Conservation (phyloP, 1,140 invertebrate genomes). For the Lordiphosa clarofinis region DNA sequence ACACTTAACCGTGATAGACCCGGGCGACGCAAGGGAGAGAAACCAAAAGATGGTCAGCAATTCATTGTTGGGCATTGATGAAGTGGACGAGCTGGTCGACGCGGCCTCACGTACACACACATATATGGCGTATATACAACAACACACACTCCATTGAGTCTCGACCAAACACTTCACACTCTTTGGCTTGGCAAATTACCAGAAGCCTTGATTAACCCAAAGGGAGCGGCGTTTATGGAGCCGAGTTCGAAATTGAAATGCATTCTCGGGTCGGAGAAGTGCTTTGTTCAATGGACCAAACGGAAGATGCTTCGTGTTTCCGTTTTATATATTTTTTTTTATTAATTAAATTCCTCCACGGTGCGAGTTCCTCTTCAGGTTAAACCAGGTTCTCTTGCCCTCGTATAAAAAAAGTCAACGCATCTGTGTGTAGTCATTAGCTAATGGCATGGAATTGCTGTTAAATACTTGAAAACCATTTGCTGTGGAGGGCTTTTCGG, state of each 20-base stretch:
- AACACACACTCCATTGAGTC: conserved; percentile 73
- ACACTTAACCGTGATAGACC: conserved; percentile 49
- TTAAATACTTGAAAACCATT: conserved; percentile 41
- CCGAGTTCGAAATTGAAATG: conserved; percentile 64
- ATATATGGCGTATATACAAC: conserved; percentile 26
- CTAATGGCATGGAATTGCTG: conserved; percentile 62
- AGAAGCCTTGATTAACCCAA: conserved; percentile 70
- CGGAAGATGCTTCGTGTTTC: conserved; percentile 29
- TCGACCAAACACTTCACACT: conserved; percentile 68
- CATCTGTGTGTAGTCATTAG: conserved; percentile 50
- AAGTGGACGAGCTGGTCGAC: conserved; percentile 28
- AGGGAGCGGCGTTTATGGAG: conserved; percentile 34
- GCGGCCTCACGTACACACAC: not conserved
- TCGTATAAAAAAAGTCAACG: conserved; percentile 47
- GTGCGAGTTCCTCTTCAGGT: conserved; percentile 39
- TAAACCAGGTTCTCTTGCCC: conserved; percentile 14
- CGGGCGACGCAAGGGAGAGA: not conserved
- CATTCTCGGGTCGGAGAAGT: conserved; percentile 42
- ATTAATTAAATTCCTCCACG: conserved; percentile 68
- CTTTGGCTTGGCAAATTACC: conserved; percentile 60
- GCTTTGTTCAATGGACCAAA: conserved; percentile 62
- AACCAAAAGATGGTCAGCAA: conserved; percentile 3
- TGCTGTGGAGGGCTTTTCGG: conserved; percentile 16
- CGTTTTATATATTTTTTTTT: too few relatives aligned
- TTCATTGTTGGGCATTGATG: conserved; percentile 31